Conservation (phyloP, 2,797 vertebrate genomes). For the Eulemur mongoz region DNA sequence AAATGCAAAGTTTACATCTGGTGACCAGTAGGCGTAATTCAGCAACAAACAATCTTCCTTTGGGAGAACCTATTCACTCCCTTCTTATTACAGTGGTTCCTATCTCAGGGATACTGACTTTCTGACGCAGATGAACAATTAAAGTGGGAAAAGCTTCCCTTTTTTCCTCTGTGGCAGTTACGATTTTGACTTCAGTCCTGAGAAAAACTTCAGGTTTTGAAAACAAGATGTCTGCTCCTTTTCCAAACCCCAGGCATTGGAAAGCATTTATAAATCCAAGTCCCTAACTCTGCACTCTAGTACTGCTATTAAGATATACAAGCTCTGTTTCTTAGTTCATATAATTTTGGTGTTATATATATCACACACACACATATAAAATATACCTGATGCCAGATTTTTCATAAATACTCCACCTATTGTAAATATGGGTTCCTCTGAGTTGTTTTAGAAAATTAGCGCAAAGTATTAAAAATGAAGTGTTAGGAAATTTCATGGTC, state of each 20-base stretch:
- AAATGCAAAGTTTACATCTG: conserved; percentile 44
- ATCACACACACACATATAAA: conserved; percentile 1
- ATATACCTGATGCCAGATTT: conserved; percentile 72
- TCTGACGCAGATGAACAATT: conserved; percentile 88
- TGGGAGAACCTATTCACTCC: conserved; percentile 78
- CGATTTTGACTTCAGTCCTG: conserved; percentile 67
- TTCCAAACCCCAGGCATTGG: conserved; percentile 51
- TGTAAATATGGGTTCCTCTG: conserved; percentile 85
- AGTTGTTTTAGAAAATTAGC: conserved; percentile 83
- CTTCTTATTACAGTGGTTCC: conserved; percentile 91
- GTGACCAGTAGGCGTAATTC: conserved; percentile 71
- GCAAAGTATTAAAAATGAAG: conserved; percentile 81
- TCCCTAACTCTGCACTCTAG: conserved; percentile 50
- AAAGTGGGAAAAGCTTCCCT: conserved; percentile 75
- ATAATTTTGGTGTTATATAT: conserved; percentile 73
- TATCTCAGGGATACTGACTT: conserved; percentile 99
- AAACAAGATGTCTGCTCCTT: conserved; percentile 52
- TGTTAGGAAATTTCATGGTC: conserved; percentile 88
- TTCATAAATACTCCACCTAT: conserved; percentile 74
- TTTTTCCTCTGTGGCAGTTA: conserved; percentile 76
- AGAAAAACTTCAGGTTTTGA: conserved; percentile 63
- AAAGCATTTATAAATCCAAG: conserved; percentile 63
- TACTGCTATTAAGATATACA: conserved; percentile 80
- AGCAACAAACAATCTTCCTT: conserved; percentile 78
- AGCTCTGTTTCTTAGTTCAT: conserved; percentile 59